phyloP scores from a whole-genome alignment of 2,888 invertebrate genomes.

The Leptopilina myrica region DNA sequence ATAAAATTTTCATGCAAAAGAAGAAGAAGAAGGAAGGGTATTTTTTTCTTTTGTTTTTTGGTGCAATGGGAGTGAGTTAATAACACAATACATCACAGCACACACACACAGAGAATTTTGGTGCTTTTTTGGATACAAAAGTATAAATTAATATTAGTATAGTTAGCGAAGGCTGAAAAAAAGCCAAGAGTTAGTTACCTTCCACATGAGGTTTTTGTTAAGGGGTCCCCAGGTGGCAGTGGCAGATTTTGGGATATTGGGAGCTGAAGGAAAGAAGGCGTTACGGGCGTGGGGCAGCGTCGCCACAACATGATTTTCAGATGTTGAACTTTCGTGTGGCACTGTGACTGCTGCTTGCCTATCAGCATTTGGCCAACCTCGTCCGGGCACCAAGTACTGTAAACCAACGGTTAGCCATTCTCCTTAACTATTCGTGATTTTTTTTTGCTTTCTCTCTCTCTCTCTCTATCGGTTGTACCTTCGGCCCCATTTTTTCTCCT shows the following conservation, averaged over 20 bases:
- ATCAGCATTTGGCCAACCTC: slow-evolving; percentile 75
- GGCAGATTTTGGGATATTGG: slow-evolving; percentile 81
- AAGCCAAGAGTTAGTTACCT: slow-evolving; percentile 78
- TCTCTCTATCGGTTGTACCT: slow-evolving; percentile 60
- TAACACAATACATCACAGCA: background rate
- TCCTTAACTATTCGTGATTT: slow-evolving; percentile 51
- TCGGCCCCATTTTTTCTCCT: slow-evolving; percentile 52
- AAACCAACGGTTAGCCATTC: slow-evolving; percentile 67
- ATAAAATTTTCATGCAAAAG: slow-evolving; percentile 24
- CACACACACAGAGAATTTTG: slow-evolving; percentile 4
- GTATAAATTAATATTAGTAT: slow-evolving; percentile 48
- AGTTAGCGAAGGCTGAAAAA: slow-evolving; percentile 45
- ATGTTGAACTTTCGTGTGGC: slow-evolving; percentile 73
- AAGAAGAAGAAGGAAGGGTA: slow-evolving; percentile 2
- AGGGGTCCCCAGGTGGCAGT: slow-evolving; percentile 81
- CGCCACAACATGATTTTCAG: slow-evolving; percentile 74
- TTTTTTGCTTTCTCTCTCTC: no score
- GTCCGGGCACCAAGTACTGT: slow-evolving; percentile 75
- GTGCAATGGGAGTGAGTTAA: slow-evolving; percentile 22
- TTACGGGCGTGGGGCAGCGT: slow-evolving; percentile 75
- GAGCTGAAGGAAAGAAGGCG: slow-evolving; percentile 76
- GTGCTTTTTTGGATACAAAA: slow-evolving; percentile 16
- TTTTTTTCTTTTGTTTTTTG: slow-evolving; percentile 30
- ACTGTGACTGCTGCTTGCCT: slow-evolving; percentile 70
- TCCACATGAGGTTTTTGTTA: slow-evolving; percentile 82